These are phyloP conservation scores for Colius striatus DNA, from an alignment of 2,113 vertebrate genomes.

Conservation along the genomic window DNA sequence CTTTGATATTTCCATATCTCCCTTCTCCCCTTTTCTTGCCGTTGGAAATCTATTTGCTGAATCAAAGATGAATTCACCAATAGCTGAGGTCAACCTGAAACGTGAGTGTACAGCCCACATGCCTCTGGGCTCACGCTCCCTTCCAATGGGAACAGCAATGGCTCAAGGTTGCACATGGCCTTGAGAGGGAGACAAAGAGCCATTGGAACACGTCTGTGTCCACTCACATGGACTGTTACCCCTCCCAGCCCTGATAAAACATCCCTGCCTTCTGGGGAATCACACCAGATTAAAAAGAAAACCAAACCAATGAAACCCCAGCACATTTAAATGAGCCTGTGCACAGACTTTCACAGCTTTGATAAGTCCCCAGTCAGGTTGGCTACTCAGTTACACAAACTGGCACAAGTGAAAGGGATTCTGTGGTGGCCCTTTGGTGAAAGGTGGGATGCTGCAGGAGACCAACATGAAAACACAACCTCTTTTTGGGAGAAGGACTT, in stretches of 20 bases:
- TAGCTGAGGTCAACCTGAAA: slow-evolving; percentile 19
- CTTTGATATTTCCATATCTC: slow-evolving; percentile 39
- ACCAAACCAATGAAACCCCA: background rate
- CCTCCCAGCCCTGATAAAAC: background rate
- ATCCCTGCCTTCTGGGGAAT: background rate
- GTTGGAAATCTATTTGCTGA: slow-evolving; percentile 23
- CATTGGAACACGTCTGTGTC: background rate
- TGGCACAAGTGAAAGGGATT: background rate
- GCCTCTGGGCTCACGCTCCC: background rate
- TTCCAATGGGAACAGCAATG: background rate
- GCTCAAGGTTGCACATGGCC: background rate
- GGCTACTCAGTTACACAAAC: background rate
- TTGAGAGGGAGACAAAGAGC: slow-evolving; percentile 61
- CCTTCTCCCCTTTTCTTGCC: background rate
- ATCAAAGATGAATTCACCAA: slow-evolving; percentile 4
- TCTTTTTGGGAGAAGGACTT: background rate
- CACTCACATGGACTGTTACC: background rate
- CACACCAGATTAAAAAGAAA: background rate
- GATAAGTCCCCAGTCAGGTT: background rate
- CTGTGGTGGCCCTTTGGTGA: rapidly evolving
- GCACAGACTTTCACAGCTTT: background rate
- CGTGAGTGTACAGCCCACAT: background rate
- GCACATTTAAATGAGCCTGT: background rate
- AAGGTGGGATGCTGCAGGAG: background rate
- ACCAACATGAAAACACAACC: background rate